Conservation (phyloP, 2,888 invertebrate genomes). For the Tricholauxania praeusta region DNA sequence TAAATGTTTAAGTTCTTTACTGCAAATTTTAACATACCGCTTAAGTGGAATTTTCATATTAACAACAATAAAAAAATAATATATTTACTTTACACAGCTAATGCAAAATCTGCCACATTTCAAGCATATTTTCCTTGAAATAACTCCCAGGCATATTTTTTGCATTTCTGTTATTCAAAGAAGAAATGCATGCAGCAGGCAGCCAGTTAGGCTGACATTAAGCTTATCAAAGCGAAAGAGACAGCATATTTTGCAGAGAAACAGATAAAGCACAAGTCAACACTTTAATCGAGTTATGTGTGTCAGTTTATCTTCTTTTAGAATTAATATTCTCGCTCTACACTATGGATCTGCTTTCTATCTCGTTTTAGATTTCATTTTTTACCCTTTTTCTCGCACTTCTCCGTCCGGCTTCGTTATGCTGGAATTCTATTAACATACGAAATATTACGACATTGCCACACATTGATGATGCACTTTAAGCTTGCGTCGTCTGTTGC, state of each 20-base stretch:
- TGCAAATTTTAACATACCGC: too few species aligned
- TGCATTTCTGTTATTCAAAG: too few species aligned
- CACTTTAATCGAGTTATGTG: constrained; percentile 32
- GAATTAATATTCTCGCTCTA: not conserved
- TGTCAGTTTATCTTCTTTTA: constrained; percentile 30
- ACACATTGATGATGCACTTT: too few species aligned
- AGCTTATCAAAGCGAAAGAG: not conserved
- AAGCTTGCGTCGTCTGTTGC: not conserved
- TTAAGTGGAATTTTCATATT: too few species aligned
- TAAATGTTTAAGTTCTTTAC: too few species aligned
- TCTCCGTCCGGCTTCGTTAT: not conserved
- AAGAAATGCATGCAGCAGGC: not conserved
- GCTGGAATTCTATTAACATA: not conserved
- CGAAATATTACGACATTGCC: too few species aligned
- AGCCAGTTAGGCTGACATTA: not conserved
- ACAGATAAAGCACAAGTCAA: constrained; percentile 6
- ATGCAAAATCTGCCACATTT: too few species aligned
- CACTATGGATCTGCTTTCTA: not conserved
- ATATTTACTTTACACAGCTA: too few species aligned
- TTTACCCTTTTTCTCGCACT: not conserved
- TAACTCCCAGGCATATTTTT: too few species aligned
- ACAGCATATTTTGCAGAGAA: not conserved
- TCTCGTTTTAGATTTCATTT: not conserved
- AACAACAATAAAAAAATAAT: too few species aligned
- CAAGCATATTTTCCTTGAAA: too few species aligned